phyloP scores from a whole-genome alignment of 1,140 invertebrate species.

The Eumaeus atala region DNA sequence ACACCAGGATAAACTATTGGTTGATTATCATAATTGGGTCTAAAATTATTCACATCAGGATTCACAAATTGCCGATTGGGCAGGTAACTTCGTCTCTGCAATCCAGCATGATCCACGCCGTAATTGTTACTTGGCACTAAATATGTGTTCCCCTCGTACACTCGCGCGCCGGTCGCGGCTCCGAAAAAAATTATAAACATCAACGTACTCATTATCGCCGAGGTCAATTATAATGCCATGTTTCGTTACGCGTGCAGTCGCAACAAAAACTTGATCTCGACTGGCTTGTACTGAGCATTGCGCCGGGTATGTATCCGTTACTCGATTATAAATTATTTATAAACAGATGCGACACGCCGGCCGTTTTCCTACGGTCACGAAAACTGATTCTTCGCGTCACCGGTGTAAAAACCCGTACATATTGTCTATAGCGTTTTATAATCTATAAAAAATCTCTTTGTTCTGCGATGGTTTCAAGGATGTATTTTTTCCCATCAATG shows the following conservation, averaged over 20 bases:
- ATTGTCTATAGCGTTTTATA: no score
- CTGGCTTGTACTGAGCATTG: neutral
- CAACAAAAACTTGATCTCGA: neutral
- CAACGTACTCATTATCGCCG: neutral
- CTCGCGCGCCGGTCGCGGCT: neutral
- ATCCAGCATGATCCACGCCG: neutral
- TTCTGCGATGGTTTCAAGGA: no score
- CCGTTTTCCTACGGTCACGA: no score
- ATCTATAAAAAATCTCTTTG: no score
- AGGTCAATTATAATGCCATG: neutral
- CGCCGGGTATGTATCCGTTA: neutral
- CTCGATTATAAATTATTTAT: constrained; percentile 4
- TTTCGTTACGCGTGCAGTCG: neutral
- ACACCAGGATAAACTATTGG: neutral
- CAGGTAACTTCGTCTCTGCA: neutral
- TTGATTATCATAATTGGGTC: neutral
- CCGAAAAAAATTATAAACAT: neutral
- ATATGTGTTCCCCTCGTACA: neutral
- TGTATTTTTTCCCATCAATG: no score
- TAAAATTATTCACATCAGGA: neutral
- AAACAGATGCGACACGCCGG: neutral
- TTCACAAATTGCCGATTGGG: neutral
- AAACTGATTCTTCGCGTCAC: no score
- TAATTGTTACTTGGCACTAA: neutral
- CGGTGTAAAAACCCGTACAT: no score